Evolutionary conservation across 1,140 invertebrate genomes (phyloP).

Genomic region (Drosophila ambigua): DNA sequence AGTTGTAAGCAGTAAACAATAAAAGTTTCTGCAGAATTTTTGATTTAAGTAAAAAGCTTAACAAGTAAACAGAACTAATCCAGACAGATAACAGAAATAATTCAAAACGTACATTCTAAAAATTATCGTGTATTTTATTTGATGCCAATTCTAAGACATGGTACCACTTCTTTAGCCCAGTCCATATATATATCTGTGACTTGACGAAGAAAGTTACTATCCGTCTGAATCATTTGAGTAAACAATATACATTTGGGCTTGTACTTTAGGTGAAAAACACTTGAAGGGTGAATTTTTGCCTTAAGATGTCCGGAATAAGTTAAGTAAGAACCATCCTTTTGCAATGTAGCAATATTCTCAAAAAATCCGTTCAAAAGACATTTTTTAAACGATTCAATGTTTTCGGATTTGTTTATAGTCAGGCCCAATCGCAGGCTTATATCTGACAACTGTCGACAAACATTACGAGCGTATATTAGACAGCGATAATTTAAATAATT

Average conservation of each 20-base stretch:
- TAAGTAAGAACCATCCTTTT: conserved; percentile 90
- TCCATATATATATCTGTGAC: conserved; percentile 89
- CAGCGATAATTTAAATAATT: conserved; percentile 95
- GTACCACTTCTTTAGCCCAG: conserved; percentile 88
- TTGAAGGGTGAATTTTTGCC: conserved; percentile 81
- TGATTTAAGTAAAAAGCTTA: no score
- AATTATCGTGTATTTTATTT: conserved; percentile 16
- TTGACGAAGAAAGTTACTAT: conserved; percentile 91
- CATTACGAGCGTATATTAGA: conserved; percentile 91
- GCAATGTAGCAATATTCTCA: conserved; percentile 94
- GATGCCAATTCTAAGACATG: conserved; percentile 52
- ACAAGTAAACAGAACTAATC: no score
- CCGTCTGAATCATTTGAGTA: conserved; percentile 94
- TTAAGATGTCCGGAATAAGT: conserved; percentile 86
- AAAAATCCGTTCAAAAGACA: conserved; percentile 93
- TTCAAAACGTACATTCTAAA: background rate
- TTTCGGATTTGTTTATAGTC: conserved; percentile 89
- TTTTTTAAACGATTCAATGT: conserved; percentile 89
- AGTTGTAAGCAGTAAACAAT: no score
- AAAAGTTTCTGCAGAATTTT: no score
- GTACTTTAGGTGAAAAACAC: conserved; percentile 84
- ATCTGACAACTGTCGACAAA: conserved; percentile 92
- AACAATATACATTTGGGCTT: conserved; percentile 93
- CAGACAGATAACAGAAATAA: no score
- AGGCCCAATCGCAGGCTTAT: conserved; percentile 90